A percentile compares a stretch with the other conserved stretches of the same genome.
Evolutionary conservation across 2,888 invertebrate species (phyloP).

Genomic region (Zonitis immaculata): DNA sequence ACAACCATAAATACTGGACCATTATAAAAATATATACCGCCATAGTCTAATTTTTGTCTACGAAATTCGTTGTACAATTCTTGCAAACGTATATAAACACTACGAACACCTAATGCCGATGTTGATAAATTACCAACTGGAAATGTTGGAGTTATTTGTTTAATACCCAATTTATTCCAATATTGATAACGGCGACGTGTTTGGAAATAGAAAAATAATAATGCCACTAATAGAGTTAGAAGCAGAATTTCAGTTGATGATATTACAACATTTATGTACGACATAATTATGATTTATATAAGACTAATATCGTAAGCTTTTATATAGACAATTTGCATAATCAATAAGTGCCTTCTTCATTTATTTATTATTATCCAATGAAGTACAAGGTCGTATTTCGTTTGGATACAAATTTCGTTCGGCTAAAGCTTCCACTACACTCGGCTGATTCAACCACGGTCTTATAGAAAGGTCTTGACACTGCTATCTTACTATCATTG

Average conservation of each 20-base stretch:
- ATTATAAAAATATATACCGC: conserved; percentile 2
- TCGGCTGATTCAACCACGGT: no score
- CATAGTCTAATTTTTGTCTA: neutral
- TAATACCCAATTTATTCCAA: neutral
- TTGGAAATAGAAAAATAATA: neutral
- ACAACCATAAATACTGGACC: neutral
- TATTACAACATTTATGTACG: neutral
- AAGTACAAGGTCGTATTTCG: no score
- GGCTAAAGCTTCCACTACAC: no score
- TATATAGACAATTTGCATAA: no score
- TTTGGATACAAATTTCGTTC: no score
- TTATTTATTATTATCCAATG: no score
- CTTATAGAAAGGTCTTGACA: no score
- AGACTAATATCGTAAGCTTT: no score
- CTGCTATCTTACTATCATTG: no score
- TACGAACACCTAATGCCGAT: neutral
- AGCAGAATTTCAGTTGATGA: neutral
- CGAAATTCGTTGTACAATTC: neutral
- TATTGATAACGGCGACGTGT: neutral
- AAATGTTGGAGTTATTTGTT: neutral
- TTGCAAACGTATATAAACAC: neutral
- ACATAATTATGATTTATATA: neutral
- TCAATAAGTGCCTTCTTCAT: no score
- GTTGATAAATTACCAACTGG: neutral
- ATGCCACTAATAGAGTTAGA: no score